These are phyloP conservation scores for Acronicta aceris DNA, from an alignment of 2,888 invertebrate species.

Conservation along the genomic window DNA sequence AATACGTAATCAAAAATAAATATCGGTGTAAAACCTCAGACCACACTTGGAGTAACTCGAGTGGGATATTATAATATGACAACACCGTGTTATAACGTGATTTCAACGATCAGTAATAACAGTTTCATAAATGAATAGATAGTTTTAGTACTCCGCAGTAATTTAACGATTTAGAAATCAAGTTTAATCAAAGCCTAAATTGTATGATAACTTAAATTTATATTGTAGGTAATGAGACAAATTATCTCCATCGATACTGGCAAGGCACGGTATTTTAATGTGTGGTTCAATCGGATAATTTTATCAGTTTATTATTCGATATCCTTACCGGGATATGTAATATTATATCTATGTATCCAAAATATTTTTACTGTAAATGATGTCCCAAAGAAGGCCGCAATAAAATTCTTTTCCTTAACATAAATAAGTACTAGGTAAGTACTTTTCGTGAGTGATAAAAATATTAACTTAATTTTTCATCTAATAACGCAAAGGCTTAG, in stretches of 20 bases:
- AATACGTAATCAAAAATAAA: slow-evolving; percentile 73
- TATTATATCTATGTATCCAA: background rate
- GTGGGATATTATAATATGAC: slow-evolving; percentile 44
- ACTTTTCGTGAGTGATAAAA: background rate
- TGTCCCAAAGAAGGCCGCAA: background rate
- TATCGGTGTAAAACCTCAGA: slow-evolving; percentile 58
- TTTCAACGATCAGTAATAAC: slow-evolving; percentile 29
- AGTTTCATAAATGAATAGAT: slow-evolving; percentile 18
- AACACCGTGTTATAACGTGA: slow-evolving; percentile 28
- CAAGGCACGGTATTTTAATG: background rate
- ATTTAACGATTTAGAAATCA: slow-evolving; percentile 18
- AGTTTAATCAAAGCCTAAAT: slow-evolving; percentile 7
- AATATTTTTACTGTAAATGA: background rate
- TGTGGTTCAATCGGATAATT: background rate
- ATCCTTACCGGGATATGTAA: background rate
- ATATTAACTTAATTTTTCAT: slow-evolving; percentile 11
- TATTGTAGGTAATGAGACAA: background rate
- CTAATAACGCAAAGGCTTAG: slow-evolving; percentile 21
- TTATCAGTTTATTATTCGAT: background rate
- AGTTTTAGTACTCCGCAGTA: slow-evolving; percentile 15
- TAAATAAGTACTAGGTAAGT: background rate
- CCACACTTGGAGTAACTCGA: slow-evolving; percentile 66
- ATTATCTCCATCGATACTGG: background rate
- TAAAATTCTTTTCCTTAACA: slow-evolving; percentile 6
- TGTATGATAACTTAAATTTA: slow-evolving; percentile 9